A percentile compares a stretch with the other conserved stretches of the same genome.
Conservation (phyloP, 2,113 vertebrate genomes). For the cat (Felis catus) region DNA sequence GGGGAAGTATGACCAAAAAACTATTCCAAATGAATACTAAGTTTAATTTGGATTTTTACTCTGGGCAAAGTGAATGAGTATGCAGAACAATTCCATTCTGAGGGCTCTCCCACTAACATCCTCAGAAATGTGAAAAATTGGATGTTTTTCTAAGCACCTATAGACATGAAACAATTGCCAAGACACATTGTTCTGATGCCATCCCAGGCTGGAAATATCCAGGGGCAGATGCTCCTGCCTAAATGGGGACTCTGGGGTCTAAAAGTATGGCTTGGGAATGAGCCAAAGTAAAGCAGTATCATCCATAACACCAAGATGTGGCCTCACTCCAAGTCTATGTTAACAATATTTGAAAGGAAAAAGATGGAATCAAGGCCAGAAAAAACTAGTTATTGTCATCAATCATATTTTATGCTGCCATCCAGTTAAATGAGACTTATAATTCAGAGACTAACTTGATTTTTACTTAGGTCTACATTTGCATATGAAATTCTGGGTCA, state of each 20-base stretch:
- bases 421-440: background rate
- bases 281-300: background rate
- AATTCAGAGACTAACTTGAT: background rate
- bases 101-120: background rate
- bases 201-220: background rate
- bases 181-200: background rate
- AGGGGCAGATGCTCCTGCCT: background rate
- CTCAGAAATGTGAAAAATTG: background rate
- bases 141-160: background rate
- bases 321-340: background rate
- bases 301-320: background rate
- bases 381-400: background rate
- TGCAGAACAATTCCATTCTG: background rate
- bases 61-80: background rate
- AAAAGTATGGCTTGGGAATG: background rate
- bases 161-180: background rate
- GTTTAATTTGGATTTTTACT: background rate
- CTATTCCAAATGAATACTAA: background rate
- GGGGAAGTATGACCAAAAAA: background rate
- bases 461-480: background rate
- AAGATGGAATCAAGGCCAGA: background rate
- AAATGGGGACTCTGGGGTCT: rapidly evolving
- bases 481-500: constrained; percentile 1
- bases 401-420: background rate
- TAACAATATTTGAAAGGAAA: background rate